Percentiles rank a stretch among this genome's conserved stretches.
Evolutionary conservation across 2,888 invertebrate genomes (phyloP).

Genomic region (Thymelicus sylvestris): DNA sequence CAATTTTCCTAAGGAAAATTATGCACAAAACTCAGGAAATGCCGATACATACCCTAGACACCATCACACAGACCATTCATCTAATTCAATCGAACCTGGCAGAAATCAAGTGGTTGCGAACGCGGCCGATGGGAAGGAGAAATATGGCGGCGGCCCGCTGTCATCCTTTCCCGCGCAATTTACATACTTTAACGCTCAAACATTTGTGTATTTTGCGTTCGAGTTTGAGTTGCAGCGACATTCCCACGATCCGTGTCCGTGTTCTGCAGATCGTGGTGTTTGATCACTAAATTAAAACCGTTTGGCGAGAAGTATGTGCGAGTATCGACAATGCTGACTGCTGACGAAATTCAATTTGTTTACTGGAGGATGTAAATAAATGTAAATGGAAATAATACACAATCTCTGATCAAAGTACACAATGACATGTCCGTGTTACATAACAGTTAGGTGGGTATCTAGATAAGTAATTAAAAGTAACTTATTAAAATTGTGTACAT

Average conservation of each 20-base stretch:
- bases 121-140: slow-evolving; percentile 44
- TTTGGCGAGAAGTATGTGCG: slow-evolving; percentile 12
- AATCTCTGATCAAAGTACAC: no score
- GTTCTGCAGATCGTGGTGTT: slow-evolving; percentile 21
- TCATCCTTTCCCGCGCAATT: slow-evolving; percentile 64
- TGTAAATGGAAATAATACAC: neutral
- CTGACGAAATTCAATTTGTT: neutral
- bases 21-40: slow-evolving; percentile 3
- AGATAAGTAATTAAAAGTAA: no score
- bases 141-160: slow-evolving; percentile 55
- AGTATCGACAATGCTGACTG: no score
- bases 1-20: neutral
- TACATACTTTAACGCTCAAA: slow-evolving; percentile 50
- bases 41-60: slow-evolving; percentile 38
- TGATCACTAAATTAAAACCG: slow-evolving; percentile 29
- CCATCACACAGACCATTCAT: slow-evolving; percentile 52
- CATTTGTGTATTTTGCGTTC: slow-evolving; percentile 50
- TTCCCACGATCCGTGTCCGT: slow-evolving; percentile 52
- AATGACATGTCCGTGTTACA: neutral
- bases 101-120: slow-evolving; percentile 40
- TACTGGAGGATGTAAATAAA: neutral
- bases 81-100: slow-evolving; percentile 52
- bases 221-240: slow-evolving; percentile 41
- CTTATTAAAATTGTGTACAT: no score
- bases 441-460: no score